phyloP scores from a whole-genome alignment of 35 echinoderm and acorn worm genomes.

The Hemicentrotus pulcherrimus region DNA sequence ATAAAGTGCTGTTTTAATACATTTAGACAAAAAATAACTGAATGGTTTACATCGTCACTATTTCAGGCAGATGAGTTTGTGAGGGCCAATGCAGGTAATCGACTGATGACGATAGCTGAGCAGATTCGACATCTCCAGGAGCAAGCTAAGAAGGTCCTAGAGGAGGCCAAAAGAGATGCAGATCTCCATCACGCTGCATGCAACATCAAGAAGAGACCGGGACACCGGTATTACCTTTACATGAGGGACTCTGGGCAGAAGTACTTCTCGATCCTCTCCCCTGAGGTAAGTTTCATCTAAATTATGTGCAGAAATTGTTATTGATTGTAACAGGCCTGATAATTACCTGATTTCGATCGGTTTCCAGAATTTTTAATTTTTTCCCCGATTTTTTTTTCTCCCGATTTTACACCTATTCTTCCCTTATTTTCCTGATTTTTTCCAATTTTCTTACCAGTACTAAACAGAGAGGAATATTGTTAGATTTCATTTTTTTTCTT shows the following conservation, averaged over 20 bases:
- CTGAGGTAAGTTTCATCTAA: slow-evolving; percentile 57
- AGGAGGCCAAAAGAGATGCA: slow-evolving; percentile 93
- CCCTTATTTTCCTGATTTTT: no score
- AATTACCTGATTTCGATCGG: no score
- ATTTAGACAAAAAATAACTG: no score
- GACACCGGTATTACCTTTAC: slow-evolving; percentile 89
- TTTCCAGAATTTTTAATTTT: no score
- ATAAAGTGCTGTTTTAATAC: no score
- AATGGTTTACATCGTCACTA: background rate
- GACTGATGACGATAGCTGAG: slow-evolving; percentile 91
- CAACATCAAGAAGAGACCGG: slow-evolving; percentile 95
- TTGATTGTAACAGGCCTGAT: no score
- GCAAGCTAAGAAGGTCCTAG: slow-evolving; percentile 78
- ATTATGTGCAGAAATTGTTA: background rate
- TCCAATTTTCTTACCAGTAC: no score
- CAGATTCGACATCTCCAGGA: slow-evolving; percentile 91
- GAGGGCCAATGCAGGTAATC: slow-evolving; percentile 78
- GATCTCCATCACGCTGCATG: slow-evolving; percentile 90
- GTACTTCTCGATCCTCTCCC: slow-evolving; percentile 94
- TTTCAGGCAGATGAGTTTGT: slow-evolving; percentile 94
- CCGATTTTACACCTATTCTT: no score
- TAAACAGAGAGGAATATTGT: no score
- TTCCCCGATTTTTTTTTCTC: no score
- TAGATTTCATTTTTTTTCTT: no score
- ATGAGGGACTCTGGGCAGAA: slow-evolving; percentile 77